Conservation (phyloP, 2,888 invertebrate genomes). For the Sinopyrophorus schimmeli region DNA sequence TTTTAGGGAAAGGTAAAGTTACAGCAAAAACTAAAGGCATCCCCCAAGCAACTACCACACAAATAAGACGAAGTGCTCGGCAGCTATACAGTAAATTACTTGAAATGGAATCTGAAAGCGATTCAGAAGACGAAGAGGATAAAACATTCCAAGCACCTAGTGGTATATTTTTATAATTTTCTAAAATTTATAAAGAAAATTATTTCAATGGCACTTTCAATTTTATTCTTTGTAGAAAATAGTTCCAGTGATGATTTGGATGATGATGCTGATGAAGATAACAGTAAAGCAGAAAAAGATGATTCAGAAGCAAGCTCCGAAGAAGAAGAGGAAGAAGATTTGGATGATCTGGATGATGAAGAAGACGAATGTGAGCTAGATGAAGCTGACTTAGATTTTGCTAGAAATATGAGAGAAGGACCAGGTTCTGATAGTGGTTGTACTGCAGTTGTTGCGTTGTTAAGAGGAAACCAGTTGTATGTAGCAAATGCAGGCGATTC, state of each 20-base stretch:
- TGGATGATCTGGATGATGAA: slow-evolving; percentile 52
- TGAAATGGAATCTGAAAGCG: slow-evolving; percentile 54
- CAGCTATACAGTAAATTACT: slow-evolving; percentile 60
- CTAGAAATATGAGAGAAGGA: slow-evolving; percentile 68
- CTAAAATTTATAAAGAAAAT: too few relatives aligned
- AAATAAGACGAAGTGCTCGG: slow-evolving; percentile 43
- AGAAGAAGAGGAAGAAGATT: slow-evolving; percentile 52
- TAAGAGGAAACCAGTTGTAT: slow-evolving; percentile 76
- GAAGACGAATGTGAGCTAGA: slow-evolving; percentile 48
- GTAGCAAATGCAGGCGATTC: slow-evolving; percentile 99
- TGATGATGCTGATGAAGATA: slow-evolving; percentile 38
- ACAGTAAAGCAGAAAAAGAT: too few relatives aligned
- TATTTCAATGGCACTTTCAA: too few relatives aligned
- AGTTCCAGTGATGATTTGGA: slow-evolving; percentile 49
- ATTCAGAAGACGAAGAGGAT: slow-evolving; percentile 67
- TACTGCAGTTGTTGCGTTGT: slow-evolving; percentile 93
- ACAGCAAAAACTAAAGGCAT: slow-evolving; percentile 43
- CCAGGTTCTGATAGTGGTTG: slow-evolving; percentile 95
- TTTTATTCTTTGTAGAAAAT: slow-evolving; percentile 44
- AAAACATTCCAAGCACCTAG: slow-evolving; percentile 64
- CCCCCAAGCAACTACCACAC: slow-evolving; percentile 28
- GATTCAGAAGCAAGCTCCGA: slow-evolving; percentile 56
- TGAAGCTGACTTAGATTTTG: slow-evolving; percentile 53
- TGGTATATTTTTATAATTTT: too few relatives aligned
- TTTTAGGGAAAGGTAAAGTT: slow-evolving; percentile 49